phyloP scores from a whole-genome alignment of 1,140 invertebrate species.

The Drosophila truncata region DNA sequence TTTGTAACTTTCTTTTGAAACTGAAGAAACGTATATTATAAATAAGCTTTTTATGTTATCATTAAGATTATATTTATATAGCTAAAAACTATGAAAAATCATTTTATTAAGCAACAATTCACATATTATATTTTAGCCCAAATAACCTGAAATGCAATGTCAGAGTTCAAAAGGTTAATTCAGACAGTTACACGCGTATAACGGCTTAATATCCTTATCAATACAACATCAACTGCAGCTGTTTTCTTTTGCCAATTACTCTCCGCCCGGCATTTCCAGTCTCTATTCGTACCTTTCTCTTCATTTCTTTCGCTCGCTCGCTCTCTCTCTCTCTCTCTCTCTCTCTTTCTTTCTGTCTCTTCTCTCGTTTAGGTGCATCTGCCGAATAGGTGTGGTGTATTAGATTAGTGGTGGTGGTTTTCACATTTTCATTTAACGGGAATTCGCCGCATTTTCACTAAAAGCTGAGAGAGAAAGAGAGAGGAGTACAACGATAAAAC shows the following conservation, averaged over 20 bases:
- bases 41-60: too few relatives aligned
- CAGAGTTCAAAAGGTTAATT: slow-evolving; percentile 52
- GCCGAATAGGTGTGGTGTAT: slow-evolving; percentile 38
- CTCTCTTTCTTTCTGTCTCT: too few relatives aligned
- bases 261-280: slow-evolving; percentile 4
- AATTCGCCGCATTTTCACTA: slow-evolving; percentile 51
- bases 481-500: background rate
- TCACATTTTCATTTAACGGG: slow-evolving; percentile 8
- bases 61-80: too few relatives aligned
- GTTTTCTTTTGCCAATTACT: slow-evolving; percentile 40
- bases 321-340: too few relatives aligned
- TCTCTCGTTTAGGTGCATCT: slow-evolving; percentile 2
- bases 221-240: slow-evolving; percentile 46
- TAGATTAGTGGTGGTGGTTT: slow-evolving; percentile 37
- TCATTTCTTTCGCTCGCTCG: background rate
- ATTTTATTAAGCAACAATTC: too few relatives aligned
- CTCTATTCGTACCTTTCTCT: slow-evolving; percentile 1
- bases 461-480: background rate
- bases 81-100: too few relatives aligned
- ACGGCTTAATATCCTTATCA: slow-evolving; percentile 39
- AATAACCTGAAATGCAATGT: slow-evolving; percentile 12
- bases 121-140: too few relatives aligned
- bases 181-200: slow-evolving; percentile 7
- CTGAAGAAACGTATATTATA: too few relatives aligned
- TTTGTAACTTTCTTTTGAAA: too few relatives aligned